These are phyloP conservation scores for Myiagra hebetior DNA, from an alignment of 2,113 vertebrate species.

Conservation along the genomic window DNA sequence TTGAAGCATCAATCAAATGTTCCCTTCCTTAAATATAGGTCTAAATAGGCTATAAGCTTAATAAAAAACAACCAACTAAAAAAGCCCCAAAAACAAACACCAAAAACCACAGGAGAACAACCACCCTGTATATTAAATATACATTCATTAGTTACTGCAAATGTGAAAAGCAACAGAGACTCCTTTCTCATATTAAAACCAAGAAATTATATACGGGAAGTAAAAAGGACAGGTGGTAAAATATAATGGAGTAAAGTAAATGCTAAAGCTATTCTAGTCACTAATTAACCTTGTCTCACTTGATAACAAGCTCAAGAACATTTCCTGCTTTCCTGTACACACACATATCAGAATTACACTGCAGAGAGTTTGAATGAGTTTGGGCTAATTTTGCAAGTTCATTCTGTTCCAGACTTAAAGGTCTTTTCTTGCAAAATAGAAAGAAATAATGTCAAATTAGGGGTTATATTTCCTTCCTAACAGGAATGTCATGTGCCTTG, in stretches of 20 bases:
- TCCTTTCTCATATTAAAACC: not conserved
- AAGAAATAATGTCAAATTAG: constrained; percentile 3
- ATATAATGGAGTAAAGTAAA: constrained; percentile 11
- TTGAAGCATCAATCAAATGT: not conserved
- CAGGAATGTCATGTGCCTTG: not conserved
- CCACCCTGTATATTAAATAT: not conserved
- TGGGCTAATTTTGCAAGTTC: constrained; percentile 6
- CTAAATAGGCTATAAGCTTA: not conserved
- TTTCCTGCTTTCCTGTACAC: constrained; percentile 28
- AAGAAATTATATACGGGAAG: not conserved
- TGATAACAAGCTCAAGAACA: constrained; percentile 38
- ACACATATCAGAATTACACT: constrained; percentile 2
- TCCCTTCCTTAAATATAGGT: not conserved
- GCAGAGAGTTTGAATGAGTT: not conserved
- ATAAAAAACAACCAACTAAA: not conserved
- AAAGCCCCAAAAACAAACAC: not conserved
- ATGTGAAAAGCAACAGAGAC: not conserved
- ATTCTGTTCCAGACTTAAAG: constrained; percentile 8
- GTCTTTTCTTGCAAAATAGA: not conserved
- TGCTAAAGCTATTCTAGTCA: constrained; percentile 8
- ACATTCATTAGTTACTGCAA: not conserved
- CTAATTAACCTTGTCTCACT: constrained; percentile 50
- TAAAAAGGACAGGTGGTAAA: not conserved
- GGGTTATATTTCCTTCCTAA: not conserved
- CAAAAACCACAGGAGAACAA: not conserved